Conservation (phyloP, 2,113 vertebrate species). For the Mirza zaza region DNA sequence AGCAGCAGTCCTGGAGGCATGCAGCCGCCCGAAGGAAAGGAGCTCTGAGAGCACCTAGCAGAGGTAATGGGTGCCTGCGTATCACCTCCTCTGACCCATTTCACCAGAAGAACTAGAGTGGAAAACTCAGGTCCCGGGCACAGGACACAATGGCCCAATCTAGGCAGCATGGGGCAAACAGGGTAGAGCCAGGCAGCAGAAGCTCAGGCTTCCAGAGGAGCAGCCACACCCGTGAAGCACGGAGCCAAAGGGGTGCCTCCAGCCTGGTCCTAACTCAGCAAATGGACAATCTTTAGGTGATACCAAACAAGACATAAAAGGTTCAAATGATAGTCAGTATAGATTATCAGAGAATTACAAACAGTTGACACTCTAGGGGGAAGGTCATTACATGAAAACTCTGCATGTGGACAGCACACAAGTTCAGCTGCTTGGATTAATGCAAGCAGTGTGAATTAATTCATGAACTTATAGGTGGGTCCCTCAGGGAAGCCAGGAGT, state of each 20-base stretch:
- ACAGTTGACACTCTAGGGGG: not conserved
- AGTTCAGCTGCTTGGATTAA: not conserved
- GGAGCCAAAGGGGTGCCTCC: not conserved
- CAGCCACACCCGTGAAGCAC: not conserved
- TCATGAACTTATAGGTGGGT: not conserved
- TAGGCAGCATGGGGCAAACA: not conserved
- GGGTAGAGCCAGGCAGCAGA: too few relatives aligned
- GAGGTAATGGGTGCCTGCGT: not conserved
- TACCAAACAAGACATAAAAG: not conserved
- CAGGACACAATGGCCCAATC: not conserved
- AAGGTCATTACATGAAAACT: not conserved
- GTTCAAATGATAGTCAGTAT: not conserved
- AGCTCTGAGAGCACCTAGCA: not conserved
- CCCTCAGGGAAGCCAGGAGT: not conserved
- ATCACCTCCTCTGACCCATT: too few relatives aligned
- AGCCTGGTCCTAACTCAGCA: not conserved
- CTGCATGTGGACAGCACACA: not conserved
- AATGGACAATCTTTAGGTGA: not conserved
- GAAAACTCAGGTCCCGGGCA: not conserved
- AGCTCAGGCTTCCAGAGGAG: not conserved
- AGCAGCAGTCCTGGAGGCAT: not conserved
- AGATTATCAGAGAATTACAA: not conserved
- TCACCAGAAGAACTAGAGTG: not conserved
- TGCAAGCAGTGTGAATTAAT: not conserved
- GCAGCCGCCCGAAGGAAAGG: too few relatives aligned